Base-by-base conservation (phyloP, 2,113 vertebrate genomes). In the Sapayoa aenigma region DNA sequence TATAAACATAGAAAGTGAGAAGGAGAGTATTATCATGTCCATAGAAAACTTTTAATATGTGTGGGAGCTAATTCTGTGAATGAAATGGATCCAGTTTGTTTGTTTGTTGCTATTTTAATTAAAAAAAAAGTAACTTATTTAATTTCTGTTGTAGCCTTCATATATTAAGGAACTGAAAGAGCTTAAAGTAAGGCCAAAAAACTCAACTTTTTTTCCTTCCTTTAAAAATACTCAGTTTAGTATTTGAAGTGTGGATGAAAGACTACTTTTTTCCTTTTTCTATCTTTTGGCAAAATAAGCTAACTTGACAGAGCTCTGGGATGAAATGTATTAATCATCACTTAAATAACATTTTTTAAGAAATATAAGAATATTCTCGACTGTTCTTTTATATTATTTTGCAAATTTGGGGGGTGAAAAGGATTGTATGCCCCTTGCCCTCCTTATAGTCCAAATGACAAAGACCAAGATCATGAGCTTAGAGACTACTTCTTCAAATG, bases 401-500 rank as follows among this genome's bases (percentile, higher is more conserved):
- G 25, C 41, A 72, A 31, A 50, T 1, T 17, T 16, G 20, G 12
- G 7, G 14, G 0, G 4, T 5, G 15, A 12, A 46, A 46, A 46
- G 8, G 22, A 16, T 5, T 30, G 11, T 55, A 11, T 65, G 27
- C 23, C 27, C 66, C 42, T 71, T 79, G 25, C 17, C 19, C 5
- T 55, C 10, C 41, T 59, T 67, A 17, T 65, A 41, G 35, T 41
- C 14, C 22, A 73, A 31, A 56, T 53, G 67, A 30, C 9, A 49
- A 28, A 88, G 65, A 31, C 82, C 60, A 92, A 33, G 75, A 77
- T 87, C 9, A 14, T 60, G 73, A 80, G 14, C 77, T 65, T 72
- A 79, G 79, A 86, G 96, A 74, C 44, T 92, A 53, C 62, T 67
- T 71, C 63, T 89, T 96, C 93, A 62, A 84, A 69, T 87, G 71